phyloP scores from a whole-genome alignment of 2,797 vertebrate species.

The Crypturellus tataupa region DNA sequence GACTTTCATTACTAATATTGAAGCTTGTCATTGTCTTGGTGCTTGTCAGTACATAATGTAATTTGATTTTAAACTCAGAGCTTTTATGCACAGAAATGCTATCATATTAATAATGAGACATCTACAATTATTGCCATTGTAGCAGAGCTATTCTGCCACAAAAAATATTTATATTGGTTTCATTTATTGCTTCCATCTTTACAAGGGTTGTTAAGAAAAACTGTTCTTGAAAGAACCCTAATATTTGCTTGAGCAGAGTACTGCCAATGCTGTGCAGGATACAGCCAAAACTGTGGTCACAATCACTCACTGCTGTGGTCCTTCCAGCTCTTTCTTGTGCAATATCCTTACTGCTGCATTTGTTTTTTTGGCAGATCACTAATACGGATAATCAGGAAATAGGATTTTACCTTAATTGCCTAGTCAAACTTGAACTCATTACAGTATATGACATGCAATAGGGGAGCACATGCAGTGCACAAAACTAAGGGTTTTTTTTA shows the following conservation, averaged over 20 bases:
- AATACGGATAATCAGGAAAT: neutral
- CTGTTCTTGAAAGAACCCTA: rapidly evolving
- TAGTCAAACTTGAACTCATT: neutral
- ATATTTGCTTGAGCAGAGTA: neutral
- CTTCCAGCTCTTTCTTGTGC: neutral
- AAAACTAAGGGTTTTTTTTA: neutral
- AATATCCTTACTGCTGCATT: neutral
- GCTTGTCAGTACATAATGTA: neutral
- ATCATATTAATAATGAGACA: neutral
- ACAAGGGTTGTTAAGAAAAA: neutral
- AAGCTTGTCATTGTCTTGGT: neutral
- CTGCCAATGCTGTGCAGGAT: neutral
- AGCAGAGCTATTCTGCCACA: neutral
- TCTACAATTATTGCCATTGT: neutral
- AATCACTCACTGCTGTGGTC: neutral
- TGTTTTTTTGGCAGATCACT: neutral
- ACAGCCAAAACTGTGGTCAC: neutral
- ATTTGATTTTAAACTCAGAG: neutral
- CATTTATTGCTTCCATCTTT: neutral
- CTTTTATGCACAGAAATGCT: neutral
- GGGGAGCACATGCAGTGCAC: neutral
- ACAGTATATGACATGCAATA: neutral
- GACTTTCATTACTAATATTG: neutral
- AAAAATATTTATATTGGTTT: neutral
- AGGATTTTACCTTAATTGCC: neutral